Evolutionary conservation across 2,888 invertebrate species (phyloP).

Genomic region (Melipona beecheii): DNA sequence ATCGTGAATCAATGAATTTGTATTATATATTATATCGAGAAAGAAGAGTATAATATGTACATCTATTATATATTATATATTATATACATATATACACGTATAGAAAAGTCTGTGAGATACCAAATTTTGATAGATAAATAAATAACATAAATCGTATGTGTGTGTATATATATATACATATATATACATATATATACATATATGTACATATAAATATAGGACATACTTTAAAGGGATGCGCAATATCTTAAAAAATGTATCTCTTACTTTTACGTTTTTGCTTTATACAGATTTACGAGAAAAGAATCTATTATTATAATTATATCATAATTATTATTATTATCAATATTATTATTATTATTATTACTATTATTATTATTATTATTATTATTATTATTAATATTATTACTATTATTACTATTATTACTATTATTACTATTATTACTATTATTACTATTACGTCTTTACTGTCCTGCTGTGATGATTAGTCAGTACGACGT

Average conservation of each 20-base stretch:
- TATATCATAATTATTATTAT: slow-evolving; percentile 21
- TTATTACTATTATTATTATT: neutral
- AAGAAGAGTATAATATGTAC: slow-evolving; percentile 21
- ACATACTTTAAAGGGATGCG: slow-evolving; percentile 55
- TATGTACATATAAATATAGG: slow-evolving; percentile 4
- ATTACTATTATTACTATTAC: slow-evolving; percentile 27
- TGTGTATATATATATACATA: slow-evolving; percentile 11
- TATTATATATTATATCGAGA: slow-evolving; percentile 27
- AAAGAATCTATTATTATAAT: slow-evolving; percentile 36
- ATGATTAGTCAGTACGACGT: slow-evolving; percentile 58
- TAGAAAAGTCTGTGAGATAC: slow-evolving; percentile 65
- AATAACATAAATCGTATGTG: slow-evolving; percentile 42
- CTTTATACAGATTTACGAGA: slow-evolving; percentile 50
- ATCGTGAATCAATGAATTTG: slow-evolving; percentile 43
- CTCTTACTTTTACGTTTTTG: slow-evolving; percentile 30
- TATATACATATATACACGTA: slow-evolving; percentile 36
- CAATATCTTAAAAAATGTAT: slow-evolving; percentile 63
- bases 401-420: slow-evolving; percentile 3
- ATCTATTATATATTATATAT: slow-evolving; percentile 23
- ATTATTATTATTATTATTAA: slow-evolving; percentile 13
- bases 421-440: slow-evolving; percentile 26
- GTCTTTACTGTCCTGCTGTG: slow-evolving; percentile 53
- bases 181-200: neutral
- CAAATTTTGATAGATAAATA: slow-evolving; percentile 70
- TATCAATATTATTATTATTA: slow-evolving; percentile 23